phyloP scores from a whole-genome alignment of 2,888 invertebrate species.

The Cephus pulcher region DNA sequence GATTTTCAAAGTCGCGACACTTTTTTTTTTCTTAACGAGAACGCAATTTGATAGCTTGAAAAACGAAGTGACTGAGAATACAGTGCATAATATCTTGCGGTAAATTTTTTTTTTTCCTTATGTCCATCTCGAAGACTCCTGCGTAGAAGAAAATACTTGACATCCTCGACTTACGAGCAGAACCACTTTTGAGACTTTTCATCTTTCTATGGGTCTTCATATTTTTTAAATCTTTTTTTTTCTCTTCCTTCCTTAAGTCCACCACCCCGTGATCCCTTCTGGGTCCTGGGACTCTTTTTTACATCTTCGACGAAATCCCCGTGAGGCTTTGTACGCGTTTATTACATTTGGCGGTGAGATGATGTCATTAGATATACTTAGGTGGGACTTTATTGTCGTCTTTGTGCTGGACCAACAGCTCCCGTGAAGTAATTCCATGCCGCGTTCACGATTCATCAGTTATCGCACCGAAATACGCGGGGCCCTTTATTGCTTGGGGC shows the following conservation, averaged over 20 bases:
- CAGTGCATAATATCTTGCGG: background rate
- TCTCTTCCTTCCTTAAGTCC: background rate
- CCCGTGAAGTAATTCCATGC: constrained; percentile 39
- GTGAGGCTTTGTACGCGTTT: constrained; percentile 46
- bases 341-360: constrained; percentile 50
- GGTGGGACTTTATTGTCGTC: constrained; percentile 53
- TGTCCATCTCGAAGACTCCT: background rate
- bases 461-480: constrained; percentile 34
- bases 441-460: constrained; percentile 41
- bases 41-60: background rate
- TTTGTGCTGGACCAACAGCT: constrained; percentile 47
- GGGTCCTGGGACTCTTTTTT: constrained; percentile 29
- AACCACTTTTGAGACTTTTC: background rate
- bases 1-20: background rate
- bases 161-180: background rate
- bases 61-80: background rate
- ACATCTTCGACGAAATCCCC: constrained; percentile 50
- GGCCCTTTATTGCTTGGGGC: constrained; percentile 30
- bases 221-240: background rate
- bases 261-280: background rate
- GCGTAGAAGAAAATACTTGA: background rate
- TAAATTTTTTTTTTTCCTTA: background rate
- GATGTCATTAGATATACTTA: constrained; percentile 62
- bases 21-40: background rate
- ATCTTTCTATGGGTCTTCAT: background rate